Evolutionary conservation across 2,113 vertebrate species (phyloP).

Genomic region (Lanius ludovicianus): DNA sequence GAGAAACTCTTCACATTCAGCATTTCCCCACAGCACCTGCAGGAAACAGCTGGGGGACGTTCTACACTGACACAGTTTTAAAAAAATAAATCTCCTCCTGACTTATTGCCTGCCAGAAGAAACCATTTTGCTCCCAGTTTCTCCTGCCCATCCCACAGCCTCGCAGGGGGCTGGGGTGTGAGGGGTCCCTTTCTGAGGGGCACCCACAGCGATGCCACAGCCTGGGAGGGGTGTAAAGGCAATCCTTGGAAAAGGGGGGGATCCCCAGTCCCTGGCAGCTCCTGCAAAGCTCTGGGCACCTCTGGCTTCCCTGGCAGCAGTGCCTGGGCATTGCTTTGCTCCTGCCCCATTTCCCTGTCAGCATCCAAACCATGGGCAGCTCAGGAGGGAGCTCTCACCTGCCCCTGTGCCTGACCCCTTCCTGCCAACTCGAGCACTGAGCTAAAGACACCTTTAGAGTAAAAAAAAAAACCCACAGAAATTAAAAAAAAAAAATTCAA

Average conservation of each 20-base stretch:
- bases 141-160: neutral
- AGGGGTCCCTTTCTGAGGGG: neutral
- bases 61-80: neutral
- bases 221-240: neutral
- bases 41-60: neutral
- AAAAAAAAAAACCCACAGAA: neutral
- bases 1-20: conserved; percentile 19
- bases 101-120: neutral
- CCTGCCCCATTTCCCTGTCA: neutral
- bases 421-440: neutral
- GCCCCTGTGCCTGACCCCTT: neutral
- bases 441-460: neutral
- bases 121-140: conserved; percentile 25
- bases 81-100: conserved; percentile 65
- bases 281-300: neutral
- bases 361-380: neutral
- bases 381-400: neutral
- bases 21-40: neutral
- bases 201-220: fast-evolving
- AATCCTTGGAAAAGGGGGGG: neutral
- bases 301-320: neutral
- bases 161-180: neutral
- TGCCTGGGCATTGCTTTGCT: neutral
- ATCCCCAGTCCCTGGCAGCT: neutral
- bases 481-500: neutral